These are phyloP conservation scores for Ceyx cyanopectus DNA, from an alignment of 2,113 vertebrate genomes.

Conservation along the genomic window DNA sequence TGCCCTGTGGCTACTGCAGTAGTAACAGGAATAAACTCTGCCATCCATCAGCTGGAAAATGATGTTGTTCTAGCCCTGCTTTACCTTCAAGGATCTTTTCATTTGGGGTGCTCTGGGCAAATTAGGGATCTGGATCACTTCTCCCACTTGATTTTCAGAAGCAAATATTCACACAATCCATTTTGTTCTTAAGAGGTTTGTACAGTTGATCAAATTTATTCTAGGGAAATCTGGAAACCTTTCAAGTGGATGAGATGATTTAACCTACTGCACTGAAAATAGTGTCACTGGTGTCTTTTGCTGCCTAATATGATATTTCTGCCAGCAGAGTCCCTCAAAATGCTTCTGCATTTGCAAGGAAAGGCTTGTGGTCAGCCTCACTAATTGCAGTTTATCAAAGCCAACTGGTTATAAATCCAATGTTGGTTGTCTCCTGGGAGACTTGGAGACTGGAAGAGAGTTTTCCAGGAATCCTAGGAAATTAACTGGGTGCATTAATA, in stretches of 20 bases:
- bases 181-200: constrained; percentile 13
- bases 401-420: constrained; percentile 29
- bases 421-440: constrained; percentile 34
- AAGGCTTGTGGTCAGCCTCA: constrained; percentile 8
- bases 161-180: not conserved
- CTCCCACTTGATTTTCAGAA: constrained; percentile 39
- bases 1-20: not conserved
- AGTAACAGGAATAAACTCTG: constrained; percentile 17
- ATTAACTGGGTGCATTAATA: constrained; percentile 63
- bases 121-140: constrained; percentile 9
- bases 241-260: constrained; percentile 49
- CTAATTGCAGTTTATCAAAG: constrained; percentile 43
- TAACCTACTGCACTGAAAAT: constrained; percentile 28
- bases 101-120: not conserved
- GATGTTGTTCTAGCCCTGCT: not conserved
- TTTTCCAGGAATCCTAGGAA: constrained; percentile 63
- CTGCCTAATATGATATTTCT: constrained; percentile 35
- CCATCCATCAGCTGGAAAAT: constrained; percentile 5
- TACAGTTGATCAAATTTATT: constrained; percentile 53
- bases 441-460: constrained; percentile 39
- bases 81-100: not conserved
- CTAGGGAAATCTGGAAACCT: constrained; percentile 62
- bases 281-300: constrained; percentile 20
- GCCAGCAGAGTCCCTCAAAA: not conserved
- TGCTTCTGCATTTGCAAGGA: not conserved